Evolutionary conservation across 2,888 invertebrate species (phyloP), one percentile per base, ranked within the genome.

Genomic region (Acholoe squamosa): DNA sequence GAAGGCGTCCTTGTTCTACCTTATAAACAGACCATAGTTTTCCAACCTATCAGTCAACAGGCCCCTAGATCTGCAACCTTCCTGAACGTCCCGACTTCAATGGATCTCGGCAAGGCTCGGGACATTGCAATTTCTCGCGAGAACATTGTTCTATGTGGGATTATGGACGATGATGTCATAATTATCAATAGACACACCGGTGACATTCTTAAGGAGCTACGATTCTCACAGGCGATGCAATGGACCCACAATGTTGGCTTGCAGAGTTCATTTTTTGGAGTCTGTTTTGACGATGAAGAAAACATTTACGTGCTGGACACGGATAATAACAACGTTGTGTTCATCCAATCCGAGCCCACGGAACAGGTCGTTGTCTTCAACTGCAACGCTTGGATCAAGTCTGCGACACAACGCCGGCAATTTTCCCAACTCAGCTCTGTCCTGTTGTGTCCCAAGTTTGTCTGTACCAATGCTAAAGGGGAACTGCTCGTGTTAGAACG

Each of bases 111-210:
- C 76, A 76, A 28, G 16, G 25, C 76, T 28, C 76, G 76, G 14
- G 76, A 3, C 1, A 76, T 76, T 25, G 76, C 76, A 16, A 25
- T 31, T 31, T 76, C 76, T 76, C 76, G 76, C 76, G 76, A 76
- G 76, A 76, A 31, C 76, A 25, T 76, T 14, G 76, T 25, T 5
- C 16, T 31, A 31, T 76, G 76, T 31, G 76, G 76, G 76, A 76
- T 76, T 28, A 76, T 5, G 5, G 16, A 31, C 16, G 76, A 76
- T 31, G 76, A 76, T 31, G 76, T 76, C 31, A 31, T 76, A 0
- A 16, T 76, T 28, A 76, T 76, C 1, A 76, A 25, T 31, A 76
- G 16, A 76, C 19, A 76, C 31, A 76, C 28, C 25, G 76, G 76
- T 16, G 31, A 25, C 16, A 31, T 76, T 25, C 0, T 76, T 0